Evolutionary conservation across 1,140 invertebrate genomes (phyloP), one percentile per base, ranked within the genome.

Genomic region (Lucilia cuprina): DNA sequence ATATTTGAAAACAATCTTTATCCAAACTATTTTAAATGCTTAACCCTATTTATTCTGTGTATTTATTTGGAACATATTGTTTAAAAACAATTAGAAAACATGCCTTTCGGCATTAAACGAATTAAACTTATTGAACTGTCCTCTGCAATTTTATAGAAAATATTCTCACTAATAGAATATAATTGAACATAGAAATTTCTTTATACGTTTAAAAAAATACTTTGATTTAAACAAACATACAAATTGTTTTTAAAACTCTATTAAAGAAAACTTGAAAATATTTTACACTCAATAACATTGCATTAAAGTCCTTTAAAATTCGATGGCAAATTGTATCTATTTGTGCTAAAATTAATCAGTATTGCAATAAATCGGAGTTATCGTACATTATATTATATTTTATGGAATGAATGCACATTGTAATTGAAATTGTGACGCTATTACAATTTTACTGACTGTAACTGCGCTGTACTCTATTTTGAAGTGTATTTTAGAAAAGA

Each of bases 1-100:
- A 30, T 30, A 30, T 30, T 30, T 3, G 10, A 41, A 41, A 41
- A 41, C 41, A 41, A 8, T 41, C 41, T 41, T 41, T 41, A 41
- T 0, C n/a, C 14, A 17, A 60, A 60, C 2, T 60, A 60, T 60
- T 60, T 60, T 60, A 60, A 17, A 17, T 60, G 55, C n/a, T 60
- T 2, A 60, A 60, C 41, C 10, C 41, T 10, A 2, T 41, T 41
- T 41, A 41, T 7, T 41, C 41, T 41, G 5, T 41, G 41, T 41
- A 41, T 10, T 41, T 41, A 2, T 21, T 70, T 25, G 65, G 17
- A 21, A 70, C 21, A 25, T 41, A 10, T 70, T 70, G 65, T 70
- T 70, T 17, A 70, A 70, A 70, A 70, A 70, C 65, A 70, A 70
- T 70, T 70, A 70, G 65, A 70, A 70, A 70, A 70, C 65, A 70